Base-by-base conservation (phyloP, 1,140 invertebrate species). In the Drosophila mayri region DNA sequence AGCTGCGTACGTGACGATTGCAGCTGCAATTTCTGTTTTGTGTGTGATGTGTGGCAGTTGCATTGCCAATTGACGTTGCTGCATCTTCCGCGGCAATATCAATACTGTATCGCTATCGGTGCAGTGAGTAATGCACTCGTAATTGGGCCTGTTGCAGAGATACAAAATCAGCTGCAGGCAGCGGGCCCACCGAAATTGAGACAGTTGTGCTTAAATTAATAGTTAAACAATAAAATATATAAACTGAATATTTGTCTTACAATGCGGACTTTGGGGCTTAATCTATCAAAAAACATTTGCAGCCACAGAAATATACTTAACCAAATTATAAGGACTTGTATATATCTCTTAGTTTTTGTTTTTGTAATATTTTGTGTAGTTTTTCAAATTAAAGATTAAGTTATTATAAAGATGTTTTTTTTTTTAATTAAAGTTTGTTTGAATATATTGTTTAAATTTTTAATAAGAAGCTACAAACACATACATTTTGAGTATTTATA, bases 1-100 rank as follows among this genome's bases (percentile, higher is more conserved):
- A 60, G 47, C 22, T 54, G 66, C 67, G 70, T 73, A 73, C 70
- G 70, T 73, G 70, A 72, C 70, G 70, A 37, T 60, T 73, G 70
- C 70, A 30, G 32, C 8, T 63, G 59, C 58, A 28, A 63, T 44
- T 64, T 35, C 22, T 25, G 57, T 20, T 49, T 18, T 47, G 44
- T 43, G 54, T 25, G 35, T 14, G 20, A 4, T n/a, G 44, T 14
- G 22, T 5, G 25, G n/a, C 37, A 40, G 57, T 44, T 66, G 46
- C 61, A 37, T 18, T 38, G 50, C 64, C 64, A 32, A 22, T 25
- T 44, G 49, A 35, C 41, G 22, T 40, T 58, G 37, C 65, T 25
- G 25, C 25, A 71, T 49, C 60, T 40, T 35, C 37, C 10, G 49
- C 66, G 35, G 22, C 50, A 70, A 70, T 40, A 71, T 49, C 50